These are phyloP conservation scores for Papilio helenus DNA, from an alignment of 1,140 invertebrate genomes.

Conservation along the genomic window DNA sequence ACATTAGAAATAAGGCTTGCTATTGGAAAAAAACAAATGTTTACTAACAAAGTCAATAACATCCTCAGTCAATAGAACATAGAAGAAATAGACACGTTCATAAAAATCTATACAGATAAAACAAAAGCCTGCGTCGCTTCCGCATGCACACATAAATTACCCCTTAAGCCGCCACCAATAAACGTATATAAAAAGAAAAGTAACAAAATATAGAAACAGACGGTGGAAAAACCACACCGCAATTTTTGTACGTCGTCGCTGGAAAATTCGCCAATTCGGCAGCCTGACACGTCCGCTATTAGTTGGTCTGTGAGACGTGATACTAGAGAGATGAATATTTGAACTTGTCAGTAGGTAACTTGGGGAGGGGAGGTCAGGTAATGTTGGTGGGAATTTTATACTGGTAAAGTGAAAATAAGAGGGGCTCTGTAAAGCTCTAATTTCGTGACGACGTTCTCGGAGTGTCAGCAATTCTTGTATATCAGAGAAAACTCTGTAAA, in stretches of 20 bases:
- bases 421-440: constrained; percentile 61
- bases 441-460: constrained; percentile 59
- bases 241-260: constrained; percentile 65
- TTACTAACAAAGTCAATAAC: too few relatives aligned
- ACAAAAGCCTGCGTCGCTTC: constrained; percentile 52
- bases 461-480: constrained; percentile 60
- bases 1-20: too few relatives aligned
- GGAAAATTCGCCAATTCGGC: constrained; percentile 61
- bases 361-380: constrained; percentile 46
- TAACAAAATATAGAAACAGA: constrained; percentile 75
- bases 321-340: constrained; percentile 41
- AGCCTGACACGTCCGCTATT: constrained; percentile 48
- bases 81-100: constrained; percentile 36
- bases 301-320: constrained; percentile 45
- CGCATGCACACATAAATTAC: constrained; percentile 69
- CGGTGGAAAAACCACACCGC: constrained; percentile 58
- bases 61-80: not conserved
- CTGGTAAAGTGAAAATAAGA: constrained; percentile 72
- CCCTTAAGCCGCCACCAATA: constrained; percentile 67
- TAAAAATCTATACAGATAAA: constrained; percentile 52
- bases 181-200: constrained; percentile 65
- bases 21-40: too few relatives aligned
- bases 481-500: constrained; percentile 51
- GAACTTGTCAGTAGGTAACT: constrained; percentile 37
- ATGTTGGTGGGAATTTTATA: constrained; percentile 55